Percentiles rank a stretch among this genome's conserved stretches.
Evolutionary conservation across 2,888 invertebrate genomes (phyloP).

Genomic region (Miltochrista miniata): DNA sequence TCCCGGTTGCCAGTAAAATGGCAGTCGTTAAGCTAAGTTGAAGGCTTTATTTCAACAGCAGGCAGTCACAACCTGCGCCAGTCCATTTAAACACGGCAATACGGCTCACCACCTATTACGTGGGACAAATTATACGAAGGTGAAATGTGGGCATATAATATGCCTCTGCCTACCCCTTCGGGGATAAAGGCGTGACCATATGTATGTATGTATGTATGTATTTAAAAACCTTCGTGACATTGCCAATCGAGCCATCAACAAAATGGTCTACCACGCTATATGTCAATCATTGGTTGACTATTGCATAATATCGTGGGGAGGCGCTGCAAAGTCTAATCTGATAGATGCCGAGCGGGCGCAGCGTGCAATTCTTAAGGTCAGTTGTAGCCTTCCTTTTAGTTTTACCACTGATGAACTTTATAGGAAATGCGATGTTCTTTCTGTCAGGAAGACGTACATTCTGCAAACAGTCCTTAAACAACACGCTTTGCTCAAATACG

Average conservation of each 20-base stretch:
- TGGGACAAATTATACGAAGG: too few species aligned
- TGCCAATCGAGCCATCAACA: neutral
- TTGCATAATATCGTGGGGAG: neutral
- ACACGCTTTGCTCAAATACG: neutral
- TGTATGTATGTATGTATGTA: too few species aligned
- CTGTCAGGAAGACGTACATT: neutral
- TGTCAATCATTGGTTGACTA: neutral
- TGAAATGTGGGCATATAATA: too few species aligned
- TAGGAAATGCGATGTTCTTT: neutral
- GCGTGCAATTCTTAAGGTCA: neutral
- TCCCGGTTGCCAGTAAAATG: too few species aligned
- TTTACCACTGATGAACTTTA: neutral
- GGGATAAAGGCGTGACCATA: too few species aligned
- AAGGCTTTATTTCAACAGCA: too few species aligned
- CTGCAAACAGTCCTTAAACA: neutral
- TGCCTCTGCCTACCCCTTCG: too few species aligned
- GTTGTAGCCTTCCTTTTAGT: neutral
- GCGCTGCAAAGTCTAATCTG: neutral
- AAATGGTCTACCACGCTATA: neutral
- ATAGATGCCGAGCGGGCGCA: neutral
- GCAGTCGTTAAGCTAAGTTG: too few species aligned
- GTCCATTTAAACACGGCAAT: too few species aligned
- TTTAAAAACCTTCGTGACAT: neutral
- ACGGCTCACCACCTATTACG: too few species aligned
- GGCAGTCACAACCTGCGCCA: too few species aligned